phyloP scores from a whole-genome alignment of 1,140 invertebrate genomes.

The Phocides pigmalion region DNA sequence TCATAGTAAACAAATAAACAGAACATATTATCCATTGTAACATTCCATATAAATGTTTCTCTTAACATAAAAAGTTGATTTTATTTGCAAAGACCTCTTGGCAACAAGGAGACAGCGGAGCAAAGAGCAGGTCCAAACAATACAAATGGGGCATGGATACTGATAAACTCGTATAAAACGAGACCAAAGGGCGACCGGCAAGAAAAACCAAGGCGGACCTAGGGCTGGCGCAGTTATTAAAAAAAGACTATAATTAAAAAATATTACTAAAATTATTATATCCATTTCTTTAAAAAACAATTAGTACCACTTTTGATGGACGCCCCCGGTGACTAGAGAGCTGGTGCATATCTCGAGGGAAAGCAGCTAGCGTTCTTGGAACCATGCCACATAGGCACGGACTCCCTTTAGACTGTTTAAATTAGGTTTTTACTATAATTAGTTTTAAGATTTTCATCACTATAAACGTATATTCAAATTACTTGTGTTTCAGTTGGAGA shows the following conservation, averaged over 20 bases:
- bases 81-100: conserved; percentile 21
- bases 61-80: conserved; percentile 21
- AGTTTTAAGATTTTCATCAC: too few relatives aligned
- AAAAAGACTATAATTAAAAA: neutral
- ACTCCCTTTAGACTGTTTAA: too few relatives aligned
- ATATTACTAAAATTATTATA: too few relatives aligned
- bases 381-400: too few relatives aligned
- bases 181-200: conserved; percentile 28
- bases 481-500: too few relatives aligned
- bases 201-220: conserved; percentile 18
- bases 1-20: neutral
- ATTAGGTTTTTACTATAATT: too few relatives aligned
- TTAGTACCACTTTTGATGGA: too few relatives aligned
- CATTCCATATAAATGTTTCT: conserved; percentile 8
- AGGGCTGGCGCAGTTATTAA: neutral
- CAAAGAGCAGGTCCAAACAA: conserved; percentile 16
- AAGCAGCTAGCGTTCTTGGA: too few relatives aligned
- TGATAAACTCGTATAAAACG: conserved; percentile 25
- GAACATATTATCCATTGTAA: conserved; percentile 7
- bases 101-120: conserved; percentile 1
- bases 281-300: too few relatives aligned
- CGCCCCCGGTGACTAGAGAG: too few relatives aligned
- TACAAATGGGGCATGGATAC: conserved; percentile 29
- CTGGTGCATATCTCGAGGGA: too few relatives aligned
- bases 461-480: too few relatives aligned